A percentile compares a stretch with the other conserved stretches of the same genome.
phyloP scores from a whole-genome alignment of 1,140 invertebrate species.

The Agrypnia vestita region DNA sequence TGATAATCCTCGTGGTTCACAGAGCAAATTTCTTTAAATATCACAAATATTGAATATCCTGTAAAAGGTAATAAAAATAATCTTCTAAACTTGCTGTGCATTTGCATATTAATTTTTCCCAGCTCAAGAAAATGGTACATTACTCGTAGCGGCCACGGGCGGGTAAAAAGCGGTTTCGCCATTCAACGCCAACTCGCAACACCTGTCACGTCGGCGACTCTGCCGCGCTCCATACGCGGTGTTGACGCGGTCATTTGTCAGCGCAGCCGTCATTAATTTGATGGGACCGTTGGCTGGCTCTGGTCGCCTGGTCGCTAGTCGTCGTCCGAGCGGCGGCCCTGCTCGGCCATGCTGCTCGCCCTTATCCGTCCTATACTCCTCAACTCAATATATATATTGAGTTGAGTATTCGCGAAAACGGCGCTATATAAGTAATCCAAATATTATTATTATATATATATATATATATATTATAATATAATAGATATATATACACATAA shows the following conservation, averaged over 20 bases:
- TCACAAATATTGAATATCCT: too few species aligned
- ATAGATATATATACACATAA: too few species aligned
- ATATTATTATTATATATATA: too few species aligned
- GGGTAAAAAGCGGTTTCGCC: slow-evolving; percentile 17
- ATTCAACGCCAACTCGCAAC: slow-evolving; percentile 5
- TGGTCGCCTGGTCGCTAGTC: not conserved
- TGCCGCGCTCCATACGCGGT: slow-evolving; percentile 19
- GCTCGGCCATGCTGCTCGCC: not conserved
- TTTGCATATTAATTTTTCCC: slow-evolving; percentile 16
- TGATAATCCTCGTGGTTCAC: too few species aligned
- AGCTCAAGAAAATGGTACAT: slow-evolving; percentile 12
- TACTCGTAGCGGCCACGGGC: not conserved
- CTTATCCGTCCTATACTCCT: too few species aligned
- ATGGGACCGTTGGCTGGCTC: slow-evolving; percentile 36
- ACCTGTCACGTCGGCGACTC: slow-evolving; percentile 1
- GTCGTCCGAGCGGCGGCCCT: not conserved
- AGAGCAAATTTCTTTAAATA: too few species aligned
- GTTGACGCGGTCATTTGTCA: slow-evolving; percentile 55
- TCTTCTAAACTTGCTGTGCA: not conserved
- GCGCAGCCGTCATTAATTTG: slow-evolving; percentile 50
- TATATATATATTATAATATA: too few species aligned
- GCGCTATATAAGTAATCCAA: too few species aligned
- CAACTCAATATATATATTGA: too few species aligned
- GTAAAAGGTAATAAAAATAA: too few species aligned
- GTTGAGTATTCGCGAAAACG: too few species aligned